Evolutionary conservation across 2,113 vertebrate species (phyloP), one percentile per base, ranked within the genome.

Genomic region (Eira barbara): DNA sequence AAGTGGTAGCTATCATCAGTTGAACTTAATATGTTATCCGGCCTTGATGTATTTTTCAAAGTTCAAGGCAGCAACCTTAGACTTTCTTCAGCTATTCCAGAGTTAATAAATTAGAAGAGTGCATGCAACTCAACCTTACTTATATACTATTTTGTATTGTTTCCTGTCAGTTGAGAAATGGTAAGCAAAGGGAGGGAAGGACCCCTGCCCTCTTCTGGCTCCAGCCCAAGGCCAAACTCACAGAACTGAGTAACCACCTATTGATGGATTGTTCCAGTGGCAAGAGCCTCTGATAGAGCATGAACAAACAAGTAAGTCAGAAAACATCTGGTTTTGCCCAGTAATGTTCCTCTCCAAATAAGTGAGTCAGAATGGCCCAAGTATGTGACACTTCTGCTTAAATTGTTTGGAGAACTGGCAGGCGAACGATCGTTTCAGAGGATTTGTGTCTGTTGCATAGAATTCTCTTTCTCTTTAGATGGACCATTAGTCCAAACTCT

Each of bases 401-500:
- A n/a, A 15, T 36, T 95, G 95, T 96, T 95, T 87, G 74, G 79
- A 45, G 86, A 97, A 73, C 67, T n/a, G 21, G 73, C 36, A 42
- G 71, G 47, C 63, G 71, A 97, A 95, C n/a, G 23, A 78, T 89
- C 49, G 7, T 86, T 89, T 31, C 65, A 36, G 82, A 97, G 55
- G 73, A 85, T 91, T 88, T 76, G 59, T 49, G 49, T 80, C 85
- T 73, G 81, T 29, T 71, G 34, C 15, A 21, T 59, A 21, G 25
- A 93, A 97, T 89, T 36, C 94, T 88, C 81, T 91, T 84, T 92
- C n/a, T 96, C 45, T 89, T 79, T 81, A n/a, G 55, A 69, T 91
- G 63, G 67, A 89, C 93, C 29, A 11, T 83, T 83, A 91, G 82
- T 67, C 36, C 9, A 52, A 6, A 31, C 42, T 78, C 55, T 93